Conservation (phyloP, 2,797 vertebrate genomes). For the Siniperca undulata region DNA sequence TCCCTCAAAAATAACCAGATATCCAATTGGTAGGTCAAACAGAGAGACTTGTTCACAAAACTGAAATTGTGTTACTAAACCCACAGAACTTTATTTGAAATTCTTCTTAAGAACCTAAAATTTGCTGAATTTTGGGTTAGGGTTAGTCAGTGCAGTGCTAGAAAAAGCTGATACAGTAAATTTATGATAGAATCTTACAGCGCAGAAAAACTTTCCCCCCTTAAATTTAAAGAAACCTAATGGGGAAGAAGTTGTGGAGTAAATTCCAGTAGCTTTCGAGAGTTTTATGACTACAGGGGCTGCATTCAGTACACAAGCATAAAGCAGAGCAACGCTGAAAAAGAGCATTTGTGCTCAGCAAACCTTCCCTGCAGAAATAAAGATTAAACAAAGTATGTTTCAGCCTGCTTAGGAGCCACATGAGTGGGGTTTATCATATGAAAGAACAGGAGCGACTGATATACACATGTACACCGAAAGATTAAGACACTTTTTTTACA, state of each 20-base stretch:
- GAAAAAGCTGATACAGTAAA: not conserved
- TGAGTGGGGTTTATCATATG: not conserved
- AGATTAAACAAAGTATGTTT: not conserved
- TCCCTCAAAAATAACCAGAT: not conserved
- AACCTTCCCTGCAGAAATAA: not conserved
- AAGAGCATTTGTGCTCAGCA: not conserved
- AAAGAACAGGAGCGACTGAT: not conserved
- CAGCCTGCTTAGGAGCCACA: not conserved
- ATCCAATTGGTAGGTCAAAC: not conserved
- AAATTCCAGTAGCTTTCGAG: not conserved
- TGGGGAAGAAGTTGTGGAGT: not conserved
- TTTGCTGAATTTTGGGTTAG: not conserved
- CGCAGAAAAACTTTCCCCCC: not conserved
- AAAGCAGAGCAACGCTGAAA: not conserved
- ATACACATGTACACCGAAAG: too few relatives aligned
- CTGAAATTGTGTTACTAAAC: not conserved
- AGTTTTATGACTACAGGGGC: not conserved
- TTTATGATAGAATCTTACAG: accelerated
- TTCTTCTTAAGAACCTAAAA: not conserved
- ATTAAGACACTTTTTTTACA: not conserved
- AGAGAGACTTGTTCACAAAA: not conserved
- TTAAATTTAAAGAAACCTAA: not conserved
- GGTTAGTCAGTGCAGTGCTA: too few relatives aligned
- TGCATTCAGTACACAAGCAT: not conserved
- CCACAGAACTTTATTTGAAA: not conserved